A percentile compares a stretch with the other conserved stretches of the same genome.
These are phyloP conservation scores for Kryphioiulus occultus DNA, from an alignment of 2,888 invertebrate genomes.

Conservation along the genomic window DNA sequence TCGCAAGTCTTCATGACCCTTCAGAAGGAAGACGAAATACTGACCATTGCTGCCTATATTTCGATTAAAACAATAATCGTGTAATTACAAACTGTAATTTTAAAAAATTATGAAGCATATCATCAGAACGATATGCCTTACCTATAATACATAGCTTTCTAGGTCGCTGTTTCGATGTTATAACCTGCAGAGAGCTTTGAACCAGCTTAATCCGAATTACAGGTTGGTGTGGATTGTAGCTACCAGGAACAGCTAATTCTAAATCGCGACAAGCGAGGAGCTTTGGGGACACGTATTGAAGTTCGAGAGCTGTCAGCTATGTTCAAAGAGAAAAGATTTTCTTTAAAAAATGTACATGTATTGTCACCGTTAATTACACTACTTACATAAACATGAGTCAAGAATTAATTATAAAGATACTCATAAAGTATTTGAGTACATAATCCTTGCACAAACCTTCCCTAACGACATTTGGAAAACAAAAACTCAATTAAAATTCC, in stretches of 20 bases:
- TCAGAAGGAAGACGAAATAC: slow-evolving; percentile 97
- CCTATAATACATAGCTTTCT: slow-evolving; percentile 88
- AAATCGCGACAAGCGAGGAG: slow-evolving; percentile 87
- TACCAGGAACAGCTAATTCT: slow-evolving; percentile 96
- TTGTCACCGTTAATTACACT: too few relatives aligned
- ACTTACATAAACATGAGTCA: too few relatives aligned
- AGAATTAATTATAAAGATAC: too few relatives aligned
- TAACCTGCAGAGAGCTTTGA: slow-evolving; percentile 91
- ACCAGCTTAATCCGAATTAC: slow-evolving; percentile 89
- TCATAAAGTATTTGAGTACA: too few relatives aligned
- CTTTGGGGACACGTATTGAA: slow-evolving; percentile 88
- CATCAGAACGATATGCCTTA: slow-evolving; percentile 56
- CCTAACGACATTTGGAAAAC: too few relatives aligned
- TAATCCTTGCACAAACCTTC: too few relatives aligned
- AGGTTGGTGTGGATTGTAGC: slow-evolving; percentile 91
- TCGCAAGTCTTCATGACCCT: slow-evolving; percentile 98
- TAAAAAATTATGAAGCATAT: not conserved
- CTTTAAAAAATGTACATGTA: too few relatives aligned
- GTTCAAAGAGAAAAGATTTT: slow-evolving; percentile 22
- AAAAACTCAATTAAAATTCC: too few relatives aligned
- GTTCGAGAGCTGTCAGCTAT: slow-evolving; percentile 84
- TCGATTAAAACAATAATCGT: not conserved
- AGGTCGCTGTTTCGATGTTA: slow-evolving; percentile 97
- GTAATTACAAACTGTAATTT: not conserved
- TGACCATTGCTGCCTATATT: slow-evolving; percentile 90